These are phyloP conservation scores for Ochropacha duplaris DNA, from an alignment of 2,888 invertebrate genomes.

Conservation along the genomic window DNA sequence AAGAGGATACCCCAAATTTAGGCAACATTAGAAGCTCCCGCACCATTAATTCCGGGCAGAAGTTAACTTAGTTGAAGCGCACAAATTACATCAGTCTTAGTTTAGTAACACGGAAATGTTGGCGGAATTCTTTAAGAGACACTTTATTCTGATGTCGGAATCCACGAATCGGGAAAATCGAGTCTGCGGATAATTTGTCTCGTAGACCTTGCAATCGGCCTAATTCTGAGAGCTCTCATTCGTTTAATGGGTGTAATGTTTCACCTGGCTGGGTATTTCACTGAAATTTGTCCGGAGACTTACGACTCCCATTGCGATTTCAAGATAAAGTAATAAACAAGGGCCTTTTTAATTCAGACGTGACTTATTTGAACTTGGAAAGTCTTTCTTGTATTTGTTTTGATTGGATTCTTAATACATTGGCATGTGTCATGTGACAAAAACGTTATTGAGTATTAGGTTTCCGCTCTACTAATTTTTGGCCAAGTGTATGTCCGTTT, in stretches of 20 bases:
- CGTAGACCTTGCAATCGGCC: constrained; percentile 62
- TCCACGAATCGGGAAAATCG: constrained; percentile 52
- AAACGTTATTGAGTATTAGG: no score
- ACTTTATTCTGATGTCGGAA: constrained; percentile 47
- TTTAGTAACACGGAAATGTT: constrained; percentile 57
- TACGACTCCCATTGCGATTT: constrained; percentile 25
- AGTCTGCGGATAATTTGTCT: constrained; percentile 61
- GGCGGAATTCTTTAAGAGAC: constrained; percentile 55
- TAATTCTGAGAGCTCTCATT: constrained; percentile 64
- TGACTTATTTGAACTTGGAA: constrained; percentile 6
- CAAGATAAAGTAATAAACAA: constrained; percentile 4
- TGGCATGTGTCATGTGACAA: no score
- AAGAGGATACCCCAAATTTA: constrained; percentile 42
- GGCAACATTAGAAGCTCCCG: constrained; percentile 47
- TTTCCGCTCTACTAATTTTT: no score
- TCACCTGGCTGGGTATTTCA: constrained; percentile 61
- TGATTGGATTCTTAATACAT: no score
- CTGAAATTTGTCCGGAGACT: constrained; percentile 48
- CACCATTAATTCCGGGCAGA: constrained; percentile 62
- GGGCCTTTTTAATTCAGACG: not conserved
- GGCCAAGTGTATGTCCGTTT: no score
- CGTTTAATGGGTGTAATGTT: constrained; percentile 64
- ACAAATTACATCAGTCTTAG: constrained; percentile 70
- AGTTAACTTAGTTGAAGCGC: constrained; percentile 56
- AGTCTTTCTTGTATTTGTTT: constrained; percentile 1